Evolutionary conservation across 2,888 invertebrate species (phyloP).

Genomic region (Parthenolecanium corni): DNA sequence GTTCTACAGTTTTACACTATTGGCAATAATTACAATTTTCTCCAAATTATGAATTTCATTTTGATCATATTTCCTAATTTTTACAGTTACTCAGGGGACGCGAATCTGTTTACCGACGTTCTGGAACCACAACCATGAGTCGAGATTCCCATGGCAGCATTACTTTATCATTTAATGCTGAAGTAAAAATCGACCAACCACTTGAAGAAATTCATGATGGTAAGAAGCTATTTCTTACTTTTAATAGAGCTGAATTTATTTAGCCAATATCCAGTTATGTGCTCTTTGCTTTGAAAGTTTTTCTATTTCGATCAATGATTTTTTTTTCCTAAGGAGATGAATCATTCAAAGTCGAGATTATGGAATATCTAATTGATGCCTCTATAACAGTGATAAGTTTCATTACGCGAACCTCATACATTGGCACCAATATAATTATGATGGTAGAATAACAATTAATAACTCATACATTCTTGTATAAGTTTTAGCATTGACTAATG

Average conservation of each 20-base stretch:
- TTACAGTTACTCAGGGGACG: constrained; percentile 51
- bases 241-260: too few relatives aligned
- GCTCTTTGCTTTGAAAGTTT: not conserved
- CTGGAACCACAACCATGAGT: constrained; percentile 37
- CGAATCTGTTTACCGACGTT: constrained; percentile 34
- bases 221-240: not conserved
- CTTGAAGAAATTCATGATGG: constrained; percentile 35
- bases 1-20: too few relatives aligned
- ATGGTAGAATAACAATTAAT: too few relatives aligned
- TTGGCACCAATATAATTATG: constrained; percentile 78
- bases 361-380: constrained; percentile 51
- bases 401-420: constrained; percentile 69
- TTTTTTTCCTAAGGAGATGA: constrained; percentile 37
- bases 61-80: too few relatives aligned
- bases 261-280: not conserved
- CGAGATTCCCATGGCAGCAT: constrained; percentile 54
- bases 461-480: too few relatives aligned
- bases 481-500: too few relatives aligned
- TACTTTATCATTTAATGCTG: constrained; percentile 37
- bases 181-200: constrained; percentile 31
- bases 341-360: constrained; percentile 37
- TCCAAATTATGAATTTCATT: too few relatives aligned
- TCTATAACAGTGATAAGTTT: constrained; percentile 52
- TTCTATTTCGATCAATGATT: not conserved
- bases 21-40: too few relatives aligned